These are phyloP conservation scores for Calephelis virginiensis DNA, from an alignment of 1,140 invertebrate species.

Conservation along the genomic window DNA sequence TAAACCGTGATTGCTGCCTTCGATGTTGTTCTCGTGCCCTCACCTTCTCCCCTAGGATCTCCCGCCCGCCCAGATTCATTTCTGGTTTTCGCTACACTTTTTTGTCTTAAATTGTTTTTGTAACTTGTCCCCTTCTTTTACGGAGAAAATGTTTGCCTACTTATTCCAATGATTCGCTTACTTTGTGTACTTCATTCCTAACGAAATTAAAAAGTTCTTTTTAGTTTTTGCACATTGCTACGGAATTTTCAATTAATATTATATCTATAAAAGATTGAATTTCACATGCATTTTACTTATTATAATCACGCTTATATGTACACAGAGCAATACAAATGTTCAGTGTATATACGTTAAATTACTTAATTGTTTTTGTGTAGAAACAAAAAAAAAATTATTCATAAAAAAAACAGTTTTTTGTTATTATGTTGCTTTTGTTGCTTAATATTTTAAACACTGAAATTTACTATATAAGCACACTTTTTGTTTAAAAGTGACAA, in stretches of 20 bases:
- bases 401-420: too few species aligned
- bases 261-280: slow-evolving; percentile 1
- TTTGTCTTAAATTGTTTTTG: slow-evolving; percentile 73
- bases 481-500: too few species aligned
- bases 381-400: too few species aligned
- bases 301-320: too few species aligned
- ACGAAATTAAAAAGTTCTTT: slow-evolving; percentile 23
- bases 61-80: slow-evolving; percentile 69
- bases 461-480: too few species aligned
- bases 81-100: slow-evolving; percentile 73
- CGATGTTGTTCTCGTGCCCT: slow-evolving; percentile 47
- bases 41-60: slow-evolving; percentile 45
- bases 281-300: background rate
- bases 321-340: too few species aligned
- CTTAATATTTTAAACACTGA: too few species aligned
- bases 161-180: slow-evolving; percentile 43
- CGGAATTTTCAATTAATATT: background rate
- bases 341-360: too few species aligned
- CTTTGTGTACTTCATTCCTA: slow-evolving; percentile 17
- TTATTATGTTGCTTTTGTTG: too few species aligned
- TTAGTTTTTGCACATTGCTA: background rate
- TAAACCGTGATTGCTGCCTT: slow-evolving; percentile 40
- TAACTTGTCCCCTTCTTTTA: slow-evolving; percentile 61
- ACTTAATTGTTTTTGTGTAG: too few species aligned
- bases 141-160: slow-evolving; percentile 56